Evolutionary conservation across 2,888 invertebrate species (phyloP), one percentile per base, ranked within the genome.

Genomic region (Sarcophaga subvicina): DNA sequence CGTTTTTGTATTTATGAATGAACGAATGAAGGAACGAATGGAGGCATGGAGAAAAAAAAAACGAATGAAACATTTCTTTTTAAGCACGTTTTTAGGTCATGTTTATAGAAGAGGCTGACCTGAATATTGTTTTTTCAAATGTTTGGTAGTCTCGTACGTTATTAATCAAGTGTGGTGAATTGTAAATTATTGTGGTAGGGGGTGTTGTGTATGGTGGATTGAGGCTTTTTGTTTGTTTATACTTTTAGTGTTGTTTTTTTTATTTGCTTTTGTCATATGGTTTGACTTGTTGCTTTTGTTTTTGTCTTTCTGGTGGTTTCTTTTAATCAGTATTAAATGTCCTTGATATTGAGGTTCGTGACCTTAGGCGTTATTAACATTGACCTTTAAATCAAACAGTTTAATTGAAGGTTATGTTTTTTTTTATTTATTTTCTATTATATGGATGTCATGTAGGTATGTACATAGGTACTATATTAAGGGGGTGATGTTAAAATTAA

Each of bases 1-100:
- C n/a, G 59, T 70, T 66, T 69, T 22, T 12, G 12, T 70, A 70
- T 72, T 78, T 66, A 88, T 84, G 80, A 87, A 88, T 88, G 87
- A 88, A 80, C 17, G 2, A 37, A 8, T 54, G 54, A 54, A 54
- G 0, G 54, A 54, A 17, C 4, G 54, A 17, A 17, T 37, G 11
- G 10, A 2, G 8, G 37, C 37, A 37, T 37, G 37, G 37, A 8
- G 8, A 4, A 10, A 8, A 8, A 37, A 10, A 37, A 37, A 37
- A 8, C 27, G 37, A 37, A 37, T 10, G 37, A 37, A 37, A 37
- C 37, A 37, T 37, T 37, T 37, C 20, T 76, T 17, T 5, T 60
- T 59, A 17, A 47, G 70, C 84, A 85, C 88, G 88, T 85, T 88
- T 87, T 86, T 84, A 37, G 88, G 87, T 87, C 87, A 87, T 67